A percentile compares a stretch with the other conserved stretches of the same genome.
Evolutionary conservation across 1,140 invertebrate genomes (phyloP).

Genomic region (Platyscapa corneri): DNA sequence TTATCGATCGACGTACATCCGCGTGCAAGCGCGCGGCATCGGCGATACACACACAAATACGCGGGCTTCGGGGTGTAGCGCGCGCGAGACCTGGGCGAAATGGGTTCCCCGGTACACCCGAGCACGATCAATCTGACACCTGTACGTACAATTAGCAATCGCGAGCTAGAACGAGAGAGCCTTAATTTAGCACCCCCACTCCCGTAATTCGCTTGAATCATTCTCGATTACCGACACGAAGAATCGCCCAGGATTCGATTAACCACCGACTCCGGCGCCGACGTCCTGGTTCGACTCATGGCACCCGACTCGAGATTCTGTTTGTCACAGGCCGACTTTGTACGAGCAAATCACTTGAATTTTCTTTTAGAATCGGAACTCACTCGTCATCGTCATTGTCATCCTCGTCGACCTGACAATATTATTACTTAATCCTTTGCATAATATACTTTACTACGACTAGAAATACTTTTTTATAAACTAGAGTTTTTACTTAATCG

Average conservation of each 20-base stretch:
- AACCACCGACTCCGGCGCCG: neutral
- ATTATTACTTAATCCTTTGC: too few species aligned
- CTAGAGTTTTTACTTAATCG: too few species aligned
- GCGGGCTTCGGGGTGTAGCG: too few species aligned
- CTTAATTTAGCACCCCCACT: constrained; percentile 43
- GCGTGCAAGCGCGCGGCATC: constrained; percentile 54
- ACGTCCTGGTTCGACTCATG: neutral
- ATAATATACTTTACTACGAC: too few species aligned
- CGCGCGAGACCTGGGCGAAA: constrained; percentile 53
- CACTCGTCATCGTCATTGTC: too few species aligned
- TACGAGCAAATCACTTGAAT: too few species aligned
- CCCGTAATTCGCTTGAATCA: constrained; percentile 65
- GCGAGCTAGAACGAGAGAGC: constrained; percentile 52
- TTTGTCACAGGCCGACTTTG: too few species aligned
- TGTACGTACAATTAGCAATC: constrained; percentile 61
- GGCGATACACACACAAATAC: constrained; percentile 21
- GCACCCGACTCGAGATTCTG: neutral
- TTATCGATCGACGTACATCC: constrained; percentile 59
- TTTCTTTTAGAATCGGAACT: too few species aligned
- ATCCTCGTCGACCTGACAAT: too few species aligned
- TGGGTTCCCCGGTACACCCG: constrained; percentile 58
- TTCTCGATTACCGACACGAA: constrained; percentile 52
- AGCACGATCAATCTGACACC: constrained; percentile 66
- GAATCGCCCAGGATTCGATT: constrained; percentile 48
- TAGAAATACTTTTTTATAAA: too few species aligned